phyloP scores from a whole-genome alignment of 2,888 invertebrate genomes.

The Lasioglossum lativentre region DNA sequence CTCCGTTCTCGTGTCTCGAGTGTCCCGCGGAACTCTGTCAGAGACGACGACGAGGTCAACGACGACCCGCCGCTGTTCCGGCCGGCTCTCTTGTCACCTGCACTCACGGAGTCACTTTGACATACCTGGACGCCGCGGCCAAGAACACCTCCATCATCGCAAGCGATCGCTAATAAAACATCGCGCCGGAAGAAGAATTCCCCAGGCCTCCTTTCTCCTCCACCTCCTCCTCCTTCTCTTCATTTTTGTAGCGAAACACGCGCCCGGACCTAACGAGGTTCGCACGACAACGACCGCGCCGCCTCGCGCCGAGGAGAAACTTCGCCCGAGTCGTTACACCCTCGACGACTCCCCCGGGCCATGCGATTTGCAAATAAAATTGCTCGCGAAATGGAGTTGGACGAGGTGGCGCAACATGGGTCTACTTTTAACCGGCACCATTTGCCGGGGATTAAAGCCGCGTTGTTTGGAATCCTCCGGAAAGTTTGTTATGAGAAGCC shows the following conservation, averaged over 20 bases:
- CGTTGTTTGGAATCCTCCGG: background rate
- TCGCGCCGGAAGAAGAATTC: conserved; percentile 30
- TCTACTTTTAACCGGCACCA: background rate
- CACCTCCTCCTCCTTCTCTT: no score
- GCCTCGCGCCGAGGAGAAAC: background rate
- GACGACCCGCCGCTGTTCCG: conserved; percentile 20
- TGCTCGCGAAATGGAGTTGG: conserved; percentile 10
- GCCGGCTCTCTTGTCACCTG: conserved; percentile 41
- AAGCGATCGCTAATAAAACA: conserved; percentile 52
- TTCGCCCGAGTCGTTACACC: conserved; percentile 11
- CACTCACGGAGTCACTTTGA: conserved; percentile 45
- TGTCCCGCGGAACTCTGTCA: conserved; percentile 51
- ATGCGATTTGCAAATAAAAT: conserved; percentile 13
- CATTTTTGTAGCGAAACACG: background rate
- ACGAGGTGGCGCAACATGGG: conserved; percentile 10
- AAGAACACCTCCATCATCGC: conserved; percentile 15
- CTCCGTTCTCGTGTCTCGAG: conserved; percentile 65
- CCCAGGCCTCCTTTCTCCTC: background rate
- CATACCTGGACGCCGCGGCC: conserved; percentile 12
- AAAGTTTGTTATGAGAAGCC: background rate
- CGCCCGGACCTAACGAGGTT: conserved; percentile 4
- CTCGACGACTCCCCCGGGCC: conserved; percentile 10
- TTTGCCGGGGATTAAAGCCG: background rate
- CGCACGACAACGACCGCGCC: background rate
- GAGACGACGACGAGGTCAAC: conserved; percentile 47